phyloP scores from a whole-genome alignment of 2,797 vertebrate genomes.

The Tarsius wallacei region DNA sequence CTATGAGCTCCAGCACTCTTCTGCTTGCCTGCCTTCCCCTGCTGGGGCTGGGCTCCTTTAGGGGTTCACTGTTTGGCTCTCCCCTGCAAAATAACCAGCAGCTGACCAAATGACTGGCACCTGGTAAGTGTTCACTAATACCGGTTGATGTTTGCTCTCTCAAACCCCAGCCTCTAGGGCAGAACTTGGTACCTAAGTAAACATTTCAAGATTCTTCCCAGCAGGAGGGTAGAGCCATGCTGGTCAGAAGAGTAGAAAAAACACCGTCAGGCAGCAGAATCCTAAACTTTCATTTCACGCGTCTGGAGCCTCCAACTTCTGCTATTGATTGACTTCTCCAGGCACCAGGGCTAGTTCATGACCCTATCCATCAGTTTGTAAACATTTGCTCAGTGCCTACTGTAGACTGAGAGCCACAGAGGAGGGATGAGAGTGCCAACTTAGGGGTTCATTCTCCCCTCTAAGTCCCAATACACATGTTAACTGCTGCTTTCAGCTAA shows the following conservation, averaged over 20 bases:
- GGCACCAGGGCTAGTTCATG: not conserved
- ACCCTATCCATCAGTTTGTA: not conserved
- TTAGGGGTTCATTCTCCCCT: not conserved
- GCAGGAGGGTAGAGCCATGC: not conserved
- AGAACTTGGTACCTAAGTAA: constrained; percentile 34
- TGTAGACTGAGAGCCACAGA: not conserved
- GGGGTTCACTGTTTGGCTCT: not conserved
- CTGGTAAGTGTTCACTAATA: not conserved
- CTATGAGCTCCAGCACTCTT: not conserved
- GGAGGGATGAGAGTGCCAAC: not conserved
- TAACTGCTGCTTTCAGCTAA: constrained; percentile 1
- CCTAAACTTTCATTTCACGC: constrained; percentile 4
- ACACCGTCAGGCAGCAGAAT: constrained; percentile 6
- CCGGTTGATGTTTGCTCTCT: not conserved
- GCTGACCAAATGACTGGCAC: not conserved
- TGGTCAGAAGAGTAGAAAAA: constrained; percentile 15
- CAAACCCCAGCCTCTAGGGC: constrained; percentile 17
- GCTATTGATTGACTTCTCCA: not conserved
- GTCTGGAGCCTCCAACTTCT: constrained; percentile 1
- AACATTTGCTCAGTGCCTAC: not conserved
- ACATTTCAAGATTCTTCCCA: constrained; percentile 18
- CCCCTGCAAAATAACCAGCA: not conserved
- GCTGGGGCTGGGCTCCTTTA: not conserved
- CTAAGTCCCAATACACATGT: not conserved
- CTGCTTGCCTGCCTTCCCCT: not conserved